Evolutionary conservation across 2,797 vertebrate species (phyloP).

Genomic region (Crocodylus rhombifer): DNA sequence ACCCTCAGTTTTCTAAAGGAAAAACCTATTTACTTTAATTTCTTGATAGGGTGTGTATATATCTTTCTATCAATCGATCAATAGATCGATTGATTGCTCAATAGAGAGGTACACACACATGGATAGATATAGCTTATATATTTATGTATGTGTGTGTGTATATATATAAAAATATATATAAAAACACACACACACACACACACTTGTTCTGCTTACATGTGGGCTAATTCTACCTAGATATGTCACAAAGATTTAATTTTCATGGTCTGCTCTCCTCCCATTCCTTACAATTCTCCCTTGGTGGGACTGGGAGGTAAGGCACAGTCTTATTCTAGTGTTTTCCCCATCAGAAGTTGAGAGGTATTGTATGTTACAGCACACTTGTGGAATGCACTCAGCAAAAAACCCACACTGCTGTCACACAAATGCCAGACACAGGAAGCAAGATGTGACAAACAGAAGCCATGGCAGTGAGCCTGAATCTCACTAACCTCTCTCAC

Average conservation of each 20-base stretch:
- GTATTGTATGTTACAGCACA: conserved; percentile 70
- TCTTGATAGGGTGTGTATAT: not conserved
- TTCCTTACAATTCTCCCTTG: conserved; percentile 15
- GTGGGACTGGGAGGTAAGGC: conserved; percentile 33
- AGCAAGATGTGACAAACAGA: conserved; percentile 84
- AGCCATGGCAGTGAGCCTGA: conserved; percentile 83
- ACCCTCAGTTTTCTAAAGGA: conserved; percentile 49
- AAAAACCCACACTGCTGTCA: conserved; percentile 74
- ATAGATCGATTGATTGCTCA: too few relatives aligned
- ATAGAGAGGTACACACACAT: too few relatives aligned
- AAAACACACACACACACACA: not conserved
- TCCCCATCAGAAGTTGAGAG: conserved; percentile 77
- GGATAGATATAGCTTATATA: too few relatives aligned
- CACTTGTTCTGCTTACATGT: not conserved
- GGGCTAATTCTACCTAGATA: conserved; percentile 9
- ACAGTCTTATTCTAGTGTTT: conserved; percentile 23
- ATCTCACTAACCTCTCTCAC: conserved; percentile 95
- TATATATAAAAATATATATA: not conserved
- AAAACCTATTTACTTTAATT: not conserved
- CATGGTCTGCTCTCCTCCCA: conserved; percentile 17
- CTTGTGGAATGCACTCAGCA: conserved; percentile 74
- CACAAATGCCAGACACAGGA: conserved; percentile 81
- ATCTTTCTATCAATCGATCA: too few relatives aligned
- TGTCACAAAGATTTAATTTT: conserved; percentile 42
- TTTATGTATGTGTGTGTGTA: too few relatives aligned